Percentiles rank a stretch among this genome's conserved stretches.
phyloP scores from a whole-genome alignment of 2,113 vertebrate species.

The Lycaon pictus region DNA sequence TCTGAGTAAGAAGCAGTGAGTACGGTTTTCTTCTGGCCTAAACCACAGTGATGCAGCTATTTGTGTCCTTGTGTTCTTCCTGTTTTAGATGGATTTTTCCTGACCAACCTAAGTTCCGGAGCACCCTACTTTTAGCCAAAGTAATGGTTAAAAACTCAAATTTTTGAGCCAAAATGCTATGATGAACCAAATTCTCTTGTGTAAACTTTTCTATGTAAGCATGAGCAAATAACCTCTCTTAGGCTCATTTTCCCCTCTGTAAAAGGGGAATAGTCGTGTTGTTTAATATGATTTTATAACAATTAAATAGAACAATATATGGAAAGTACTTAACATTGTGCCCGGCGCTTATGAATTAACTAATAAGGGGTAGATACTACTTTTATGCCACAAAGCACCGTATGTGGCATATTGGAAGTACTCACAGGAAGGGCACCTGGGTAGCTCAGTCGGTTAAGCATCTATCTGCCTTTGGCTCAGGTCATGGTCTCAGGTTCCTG shows the following conservation, averaged over 20 bases:
- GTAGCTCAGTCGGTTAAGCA: neutral
- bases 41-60: neutral
- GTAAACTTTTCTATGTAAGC: neutral
- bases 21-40: neutral
- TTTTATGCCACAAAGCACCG: neutral
- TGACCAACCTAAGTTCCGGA: neutral
- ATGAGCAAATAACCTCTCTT: neutral
- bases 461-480: too few relatives aligned
- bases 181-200: slow-evolving; percentile 6
- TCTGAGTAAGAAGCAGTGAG: neutral
- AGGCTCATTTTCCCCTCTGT: neutral
- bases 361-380: neutral
- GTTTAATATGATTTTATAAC: slow-evolving; percentile 10
- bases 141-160: neutral
- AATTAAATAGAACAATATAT: neutral
- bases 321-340: neutral
- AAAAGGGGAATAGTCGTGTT: neutral
- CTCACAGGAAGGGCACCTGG: neutral
- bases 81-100: neutral
- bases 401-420: neutral
- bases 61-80: neutral
- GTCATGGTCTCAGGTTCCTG: neutral
- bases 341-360: neutral
- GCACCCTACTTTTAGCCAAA: slow-evolving; percentile 37
- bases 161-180: neutral